Base-by-base conservation (phyloP, 2,113 vertebrate species). In the Ondatra zibethicus region DNA sequence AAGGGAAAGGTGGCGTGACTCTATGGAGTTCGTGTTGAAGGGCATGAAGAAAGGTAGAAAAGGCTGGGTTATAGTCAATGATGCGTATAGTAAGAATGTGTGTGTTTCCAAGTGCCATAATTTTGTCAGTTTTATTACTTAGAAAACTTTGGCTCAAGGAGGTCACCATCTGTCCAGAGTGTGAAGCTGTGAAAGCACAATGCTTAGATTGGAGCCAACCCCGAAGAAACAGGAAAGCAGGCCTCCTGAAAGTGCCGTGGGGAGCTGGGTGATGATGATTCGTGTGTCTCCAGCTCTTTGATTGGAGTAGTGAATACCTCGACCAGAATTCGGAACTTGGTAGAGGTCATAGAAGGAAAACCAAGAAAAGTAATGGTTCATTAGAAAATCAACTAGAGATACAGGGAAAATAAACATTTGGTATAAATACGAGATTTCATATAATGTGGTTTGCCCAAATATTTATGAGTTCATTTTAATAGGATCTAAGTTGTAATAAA, bases 1-100 rank as follows among this genome's bases (percentile, higher is more conserved):
- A 25, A 50, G 36, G 50, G 39, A 77, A 82, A 77, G 6, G 9
- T 93, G 70, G n/a, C 85, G 55, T 9, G 63, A 27, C 11, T 89
- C 0, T 75, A 29, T 61, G 50, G 50, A 93, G 63, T 92, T 87
- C 42, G 58, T 84, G 92, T 39, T 92, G 70, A 94, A 89, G 66
- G 88, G 50, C 87, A 66, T 85, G 87, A 95, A 92, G 80, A 87
- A 87, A 29, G n/a, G 16, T 89, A 87, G 42, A 95, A 95, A 93
- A 88, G 66, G 55, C 27, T 92, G 45, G 90, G 90, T 58, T 92
- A 39, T 96, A 70, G 52, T 77, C 75, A 82, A 4, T 76, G 45
- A 52, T 89, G 47, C 21, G 8, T 85, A 27, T 76, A 42, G 47
- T 70, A 87, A 82, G 21, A 96, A 82, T 87, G 77, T 90, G 65